Conservation (phyloP, 2,888 invertebrate species). For the Sericinus montela region DNA sequence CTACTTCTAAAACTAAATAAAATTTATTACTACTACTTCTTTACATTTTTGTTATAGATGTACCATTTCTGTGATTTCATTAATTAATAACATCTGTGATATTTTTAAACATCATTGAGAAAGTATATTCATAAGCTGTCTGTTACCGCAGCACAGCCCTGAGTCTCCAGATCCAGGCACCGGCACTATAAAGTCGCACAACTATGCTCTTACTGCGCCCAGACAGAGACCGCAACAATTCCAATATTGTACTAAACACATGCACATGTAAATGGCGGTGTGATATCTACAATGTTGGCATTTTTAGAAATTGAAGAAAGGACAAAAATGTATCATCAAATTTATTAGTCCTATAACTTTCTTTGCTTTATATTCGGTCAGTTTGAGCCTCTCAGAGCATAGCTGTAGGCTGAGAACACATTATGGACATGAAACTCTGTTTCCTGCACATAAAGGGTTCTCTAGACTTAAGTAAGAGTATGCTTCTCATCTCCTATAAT, state of each 20-base stretch:
- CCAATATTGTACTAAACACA: slow-evolving; percentile 40
- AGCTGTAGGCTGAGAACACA: slow-evolving; percentile 57
- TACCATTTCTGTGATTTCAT: too few species aligned
- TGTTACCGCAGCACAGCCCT: slow-evolving; percentile 54
- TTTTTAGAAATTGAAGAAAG: too few species aligned
- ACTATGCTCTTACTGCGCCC: slow-evolving; percentile 56
- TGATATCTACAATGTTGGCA: slow-evolving; percentile 39
- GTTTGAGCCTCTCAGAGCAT: slow-evolving; percentile 52
- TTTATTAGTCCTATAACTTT: too few species aligned
- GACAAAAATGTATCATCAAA: too few species aligned
- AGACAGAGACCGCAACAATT: slow-evolving; percentile 32
- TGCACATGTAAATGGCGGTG: slow-evolving; percentile 24
- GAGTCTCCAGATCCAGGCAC: slow-evolving; percentile 45
- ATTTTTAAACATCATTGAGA: background rate
- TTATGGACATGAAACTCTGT: slow-evolving; percentile 54
- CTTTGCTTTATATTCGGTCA: slow-evolving; percentile 11
- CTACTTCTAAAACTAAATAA: too few species aligned
- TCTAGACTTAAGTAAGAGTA: slow-evolving; percentile 69
- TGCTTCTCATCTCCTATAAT: slow-evolving; percentile 53
- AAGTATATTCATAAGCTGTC: slow-evolving; percentile 28
- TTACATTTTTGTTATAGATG: too few species aligned
- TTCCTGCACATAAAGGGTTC: slow-evolving; percentile 65
- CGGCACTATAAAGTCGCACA: slow-evolving; percentile 51
- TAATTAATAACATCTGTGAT: too few species aligned
- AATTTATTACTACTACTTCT: too few species aligned